phyloP scores from a whole-genome alignment of 2,113 vertebrate genomes.

The Pedionomus torquatus region DNA sequence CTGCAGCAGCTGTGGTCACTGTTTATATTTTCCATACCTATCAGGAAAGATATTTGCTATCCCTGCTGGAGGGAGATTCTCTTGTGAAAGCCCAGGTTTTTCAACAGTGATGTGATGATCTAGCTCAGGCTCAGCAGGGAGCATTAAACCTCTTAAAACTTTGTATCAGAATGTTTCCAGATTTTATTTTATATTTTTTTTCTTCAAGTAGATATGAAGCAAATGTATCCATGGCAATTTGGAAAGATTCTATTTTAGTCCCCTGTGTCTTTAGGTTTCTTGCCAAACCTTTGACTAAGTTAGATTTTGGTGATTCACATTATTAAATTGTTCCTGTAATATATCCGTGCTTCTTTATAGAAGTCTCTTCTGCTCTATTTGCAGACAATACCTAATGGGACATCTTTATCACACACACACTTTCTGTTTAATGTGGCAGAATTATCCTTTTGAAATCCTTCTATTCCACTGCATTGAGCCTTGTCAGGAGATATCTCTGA shows the following conservation, averaged over 20 bases:
- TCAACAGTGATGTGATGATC: not conserved
- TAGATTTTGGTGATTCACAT: slow-evolving; percentile 37
- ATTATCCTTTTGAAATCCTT: not conserved
- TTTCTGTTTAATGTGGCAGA: not conserved
- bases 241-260: slow-evolving; percentile 51
- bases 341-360: not conserved
- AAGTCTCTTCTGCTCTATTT: not conserved
- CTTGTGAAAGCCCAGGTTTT: slow-evolving; percentile 5
- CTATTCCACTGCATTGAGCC: not conserved
- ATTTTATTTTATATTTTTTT: not conserved
- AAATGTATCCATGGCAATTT: slow-evolving; percentile 6
- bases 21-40: slow-evolving; percentile 15
- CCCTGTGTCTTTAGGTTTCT: slow-evolving; percentile 1
- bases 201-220: slow-evolving; percentile 4
- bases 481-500: not conserved
- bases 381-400: not conserved
- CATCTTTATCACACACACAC: not conserved
- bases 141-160: not conserved
- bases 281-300: slow-evolving; percentile 51
- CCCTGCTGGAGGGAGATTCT: not conserved
- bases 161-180: slow-evolving; percentile 36
- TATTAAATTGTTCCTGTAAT: slow-evolving; percentile 63
- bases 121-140: not conserved
- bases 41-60: not conserved
- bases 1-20: not conserved